Evolutionary conservation across 2,888 invertebrate genomes (phyloP), one percentile per base, ranked within the genome.

Genomic region (Nycteola revayana): DNA sequence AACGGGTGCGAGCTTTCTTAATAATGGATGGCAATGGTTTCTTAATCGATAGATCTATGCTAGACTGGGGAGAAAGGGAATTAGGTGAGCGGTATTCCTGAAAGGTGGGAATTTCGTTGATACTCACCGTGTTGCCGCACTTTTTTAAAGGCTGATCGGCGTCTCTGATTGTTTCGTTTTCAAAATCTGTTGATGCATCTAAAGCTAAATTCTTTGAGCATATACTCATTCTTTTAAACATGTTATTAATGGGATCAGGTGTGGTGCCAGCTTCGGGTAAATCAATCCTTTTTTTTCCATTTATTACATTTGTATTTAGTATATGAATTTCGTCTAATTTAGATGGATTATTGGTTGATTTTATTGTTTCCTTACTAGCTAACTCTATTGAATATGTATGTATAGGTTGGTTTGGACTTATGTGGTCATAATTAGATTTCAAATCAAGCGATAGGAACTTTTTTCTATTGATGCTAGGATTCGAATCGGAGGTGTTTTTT

Each of bases 71-170:
- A 6, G 72, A 74, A 2, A 66, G 47, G 44, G 76, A 69, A 48
- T 66, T 70, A n/a, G 77, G 75, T 28, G 77, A 77, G 24, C 65
- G 74, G 65, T 89, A 90, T 65, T 90, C 90, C 71, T 85, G 90
- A 63, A 86, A 85, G 43, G 84, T 82, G 21, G 88, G 88, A 36
- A 84, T 74, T 58, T 90, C 89, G 49, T 90, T 90, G 29, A 90
- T 90, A 60, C 87, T 90, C 46, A 90, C 89, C 44, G 79, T 75
- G 58, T 83, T 87, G 51, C 66, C 50, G 24, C 59, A 64, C 44
- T 68, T 80, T 55, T 62, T 76, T 25, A 26, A 23, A 32, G 8
- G 59, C 42, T 68, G 71, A 10, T 39, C 42, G 14, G 45, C 43
- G 9, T 10, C 10, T 14, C 57, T 44, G 2, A 20, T 28, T 1